These are phyloP conservation scores for Acromyrmex heyeri DNA, from an alignment of 1,140 invertebrate species.

Conservation along the genomic window DNA sequence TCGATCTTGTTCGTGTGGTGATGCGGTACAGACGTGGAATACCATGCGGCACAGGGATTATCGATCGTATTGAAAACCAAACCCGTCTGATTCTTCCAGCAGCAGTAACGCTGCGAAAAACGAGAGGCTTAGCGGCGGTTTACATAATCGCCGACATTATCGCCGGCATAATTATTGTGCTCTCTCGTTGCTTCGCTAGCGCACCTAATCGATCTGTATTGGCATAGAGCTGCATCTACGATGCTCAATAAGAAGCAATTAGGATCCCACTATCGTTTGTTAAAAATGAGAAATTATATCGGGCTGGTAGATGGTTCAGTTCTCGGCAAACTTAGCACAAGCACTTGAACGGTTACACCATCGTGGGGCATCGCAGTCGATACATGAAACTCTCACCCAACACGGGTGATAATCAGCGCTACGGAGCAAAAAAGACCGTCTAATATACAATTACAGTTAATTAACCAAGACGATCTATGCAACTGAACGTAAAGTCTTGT, in stretches of 20 bases:
- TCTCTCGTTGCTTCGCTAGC: neutral
- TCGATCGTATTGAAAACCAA: constrained; percentile 44
- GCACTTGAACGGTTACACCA: neutral
- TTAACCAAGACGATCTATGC: constrained; percentile 39
- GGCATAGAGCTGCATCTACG: constrained; percentile 16
- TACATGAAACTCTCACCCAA: neutral
- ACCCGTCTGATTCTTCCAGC: constrained; percentile 53
- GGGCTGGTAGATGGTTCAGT: neutral
- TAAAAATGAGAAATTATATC: constrained; percentile 41
- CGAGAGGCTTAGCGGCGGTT: constrained; percentile 6
- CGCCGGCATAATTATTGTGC: constrained; percentile 45
- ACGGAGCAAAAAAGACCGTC: neutral
- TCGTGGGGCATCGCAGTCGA: neutral
- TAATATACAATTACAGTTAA: constrained; percentile 49
- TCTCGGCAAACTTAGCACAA: neutral
- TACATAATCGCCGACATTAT: constrained; percentile 47
- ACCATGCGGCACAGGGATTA: constrained; percentile 32
- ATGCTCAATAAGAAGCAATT: constrained; percentile 27
- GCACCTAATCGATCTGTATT: constrained; percentile 40
- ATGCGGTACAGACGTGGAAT: constrained; percentile 42
- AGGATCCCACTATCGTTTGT: constrained; percentile 10
- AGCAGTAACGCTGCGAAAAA: neutral
- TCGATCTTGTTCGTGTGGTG: neutral
- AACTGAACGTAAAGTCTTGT: neutral
- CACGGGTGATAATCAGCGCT: constrained; percentile 31